These are phyloP conservation scores for Samia ricini DNA, from an alignment of 1,140 invertebrate genomes.

Conservation along the genomic window DNA sequence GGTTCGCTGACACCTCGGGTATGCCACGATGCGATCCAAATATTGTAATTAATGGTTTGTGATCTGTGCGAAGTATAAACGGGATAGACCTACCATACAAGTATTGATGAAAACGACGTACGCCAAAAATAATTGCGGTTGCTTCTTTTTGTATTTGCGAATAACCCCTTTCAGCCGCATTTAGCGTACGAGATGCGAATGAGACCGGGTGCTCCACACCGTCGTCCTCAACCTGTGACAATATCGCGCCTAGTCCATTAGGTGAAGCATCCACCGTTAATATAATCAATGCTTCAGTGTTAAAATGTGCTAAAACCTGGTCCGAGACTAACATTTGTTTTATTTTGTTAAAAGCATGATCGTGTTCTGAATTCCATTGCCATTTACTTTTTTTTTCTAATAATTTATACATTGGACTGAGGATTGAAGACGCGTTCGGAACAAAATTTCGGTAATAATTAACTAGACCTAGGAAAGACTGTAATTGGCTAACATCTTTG, in stretches of 20 bases:
- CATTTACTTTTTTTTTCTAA: slow-evolving; percentile 21
- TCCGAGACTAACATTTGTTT: no score
- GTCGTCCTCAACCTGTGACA: background rate
- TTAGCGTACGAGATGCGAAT: background rate
- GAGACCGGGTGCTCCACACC: background rate
- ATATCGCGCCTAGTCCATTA: background rate
- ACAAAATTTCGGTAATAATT: slow-evolving; percentile 58
- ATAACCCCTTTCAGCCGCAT: background rate
- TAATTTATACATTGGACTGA: slow-evolving; percentile 51
- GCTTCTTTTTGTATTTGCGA: background rate
- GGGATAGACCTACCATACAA: background rate
- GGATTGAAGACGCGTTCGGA: slow-evolving; percentile 42
- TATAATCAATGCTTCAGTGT: background rate
- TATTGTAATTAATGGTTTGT: no score
- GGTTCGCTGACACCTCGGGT: background rate
- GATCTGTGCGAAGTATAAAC: background rate
- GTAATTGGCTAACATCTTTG: slow-evolving; percentile 22
- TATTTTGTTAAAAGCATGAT: slow-evolving; percentile 36
- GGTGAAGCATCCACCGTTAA: background rate
- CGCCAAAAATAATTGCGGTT: background rate
- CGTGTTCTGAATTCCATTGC: slow-evolving; percentile 27
- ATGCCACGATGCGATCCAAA: background rate
- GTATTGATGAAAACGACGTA: background rate
- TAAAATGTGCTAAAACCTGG: background rate
- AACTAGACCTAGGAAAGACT: slow-evolving; percentile 30